Evolutionary conservation across 2,113 vertebrate genomes (phyloP).

Genomic region (Trogon melanurus): DNA sequence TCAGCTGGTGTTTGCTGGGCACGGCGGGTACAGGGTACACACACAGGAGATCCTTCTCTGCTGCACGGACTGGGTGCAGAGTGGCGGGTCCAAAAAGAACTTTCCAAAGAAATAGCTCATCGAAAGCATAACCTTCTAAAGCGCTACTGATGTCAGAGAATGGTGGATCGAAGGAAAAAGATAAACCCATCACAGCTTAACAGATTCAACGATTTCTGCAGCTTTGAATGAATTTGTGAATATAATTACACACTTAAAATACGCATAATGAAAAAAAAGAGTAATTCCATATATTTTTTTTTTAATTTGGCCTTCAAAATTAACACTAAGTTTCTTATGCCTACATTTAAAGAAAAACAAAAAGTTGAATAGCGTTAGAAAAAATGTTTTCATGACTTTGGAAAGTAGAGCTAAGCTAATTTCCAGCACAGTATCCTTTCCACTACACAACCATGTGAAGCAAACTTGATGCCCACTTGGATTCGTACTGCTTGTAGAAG

Average conservation of each 20-base stretch:
- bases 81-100: not conserved
- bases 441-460: not conserved
- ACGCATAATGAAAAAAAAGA: constrained; percentile 25
- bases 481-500: not conserved
- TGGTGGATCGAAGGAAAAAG: not conserved
- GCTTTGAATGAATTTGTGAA: constrained; percentile 29
- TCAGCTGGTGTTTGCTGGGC: not conserved
- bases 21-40: fast-evolving
- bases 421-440: not conserved
- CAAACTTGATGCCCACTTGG: not conserved
- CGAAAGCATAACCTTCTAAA: not conserved
- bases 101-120: not conserved
- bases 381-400: not conserved
- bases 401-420: not conserved
- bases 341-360: not conserved
- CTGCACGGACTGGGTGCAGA: not conserved
- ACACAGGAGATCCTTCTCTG: no score
- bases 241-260: not conserved
- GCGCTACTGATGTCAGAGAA: not conserved
- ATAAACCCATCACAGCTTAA: not conserved
- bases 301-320: constrained; percentile 50
- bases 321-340: not conserved
- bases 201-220: constrained; percentile 38
- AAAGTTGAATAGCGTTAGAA: not conserved
- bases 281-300: constrained; percentile 38